Conservation (phyloP, 2,113 vertebrate species). For the Speoplatyrhinus poulsoni region DNA sequence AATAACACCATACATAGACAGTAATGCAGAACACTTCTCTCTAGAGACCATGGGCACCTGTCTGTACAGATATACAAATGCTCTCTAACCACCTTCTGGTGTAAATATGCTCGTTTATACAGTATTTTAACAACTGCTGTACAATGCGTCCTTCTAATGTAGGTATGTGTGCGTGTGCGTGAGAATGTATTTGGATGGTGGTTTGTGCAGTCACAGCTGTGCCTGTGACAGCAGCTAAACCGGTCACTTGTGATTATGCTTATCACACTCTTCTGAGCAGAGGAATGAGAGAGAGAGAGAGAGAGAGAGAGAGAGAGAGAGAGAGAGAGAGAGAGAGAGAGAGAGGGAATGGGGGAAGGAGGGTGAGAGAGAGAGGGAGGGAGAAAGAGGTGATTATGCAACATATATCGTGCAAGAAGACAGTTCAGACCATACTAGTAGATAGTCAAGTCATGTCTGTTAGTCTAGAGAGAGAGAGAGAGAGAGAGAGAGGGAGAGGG, state of each 20-base stretch:
- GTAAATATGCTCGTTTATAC: slow-evolving; percentile 56
- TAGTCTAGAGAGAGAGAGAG: neutral
- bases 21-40: slow-evolving; percentile 38
- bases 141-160: slow-evolving; percentile 41
- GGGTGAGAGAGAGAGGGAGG: slow-evolving; percentile 12
- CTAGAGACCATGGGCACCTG: slow-evolving; percentile 40
- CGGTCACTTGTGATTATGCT: slow-evolving; percentile 66
- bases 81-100: slow-evolving; percentile 54
- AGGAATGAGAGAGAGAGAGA: slow-evolving; percentile 24
- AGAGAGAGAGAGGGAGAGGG: neutral
- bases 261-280: slow-evolving; percentile 48
- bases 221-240: slow-evolving; percentile 53
- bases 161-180: slow-evolving; percentile 14
- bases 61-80: slow-evolving; percentile 44
- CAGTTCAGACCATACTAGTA: neutral
- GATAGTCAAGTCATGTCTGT: neutral
- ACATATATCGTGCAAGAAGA: slow-evolving; percentile 21
- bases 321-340: neutral
- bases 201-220: slow-evolving; percentile 43
- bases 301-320: slow-evolving; percentile 1
- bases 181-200: neutral
- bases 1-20: slow-evolving; percentile 31
- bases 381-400: neutral
- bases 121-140: slow-evolving; percentile 54
- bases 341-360: slow-evolving; percentile 13